Evolutionary conservation across 2,888 invertebrate species (phyloP), one percentile per base, ranked within the genome.

Genomic region (Xanthostigma xanthostigma): DNA sequence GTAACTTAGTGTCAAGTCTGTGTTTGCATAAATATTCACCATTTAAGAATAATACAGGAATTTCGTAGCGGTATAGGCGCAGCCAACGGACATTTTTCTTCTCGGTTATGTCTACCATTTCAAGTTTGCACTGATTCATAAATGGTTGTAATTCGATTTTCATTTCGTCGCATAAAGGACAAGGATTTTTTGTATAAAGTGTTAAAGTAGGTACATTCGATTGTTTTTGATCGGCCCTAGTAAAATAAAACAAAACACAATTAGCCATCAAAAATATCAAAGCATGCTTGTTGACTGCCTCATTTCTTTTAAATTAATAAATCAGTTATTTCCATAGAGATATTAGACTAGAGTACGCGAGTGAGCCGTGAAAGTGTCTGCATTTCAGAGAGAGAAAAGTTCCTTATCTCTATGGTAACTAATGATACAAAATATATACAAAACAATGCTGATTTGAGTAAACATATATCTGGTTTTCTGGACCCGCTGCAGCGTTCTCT

Each of bases 11-110:
- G 64, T 87, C 74, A 54, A 88, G 68, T 51, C 66, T 73, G 63
- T 87, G 84, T 72, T 82, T 87, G 62, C 87, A 86, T 42, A 93
- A 70, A 67, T 77, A 92, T 57, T 81, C 74, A 6, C 84, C 85
- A 67, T 91, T 84, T 8, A 92, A 71, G 66, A 90, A 89, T 55
- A 93, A 66, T 9, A 93, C 92, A 40, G 93, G 92, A 60, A 93
- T 92, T 62, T 93, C 90, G 62, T 81, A 75, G 53, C 81, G 75
- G 61, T 89, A 93, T 42, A 86, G 69, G 51, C 80, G 72, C 50
- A 81, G 69, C 76, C 81, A 89, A 46, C 75, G 70, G 36, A 84
- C 61, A 65, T 91, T 89, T 58, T 79, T 81, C 60, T 76, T 76
- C 11, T 73, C 70, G 12, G 79, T 79, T 44, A 93, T 92, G 64